Evolutionary conservation across 1,140 invertebrate genomes (phyloP).

Genomic region (Danaus melanippus): DNA sequence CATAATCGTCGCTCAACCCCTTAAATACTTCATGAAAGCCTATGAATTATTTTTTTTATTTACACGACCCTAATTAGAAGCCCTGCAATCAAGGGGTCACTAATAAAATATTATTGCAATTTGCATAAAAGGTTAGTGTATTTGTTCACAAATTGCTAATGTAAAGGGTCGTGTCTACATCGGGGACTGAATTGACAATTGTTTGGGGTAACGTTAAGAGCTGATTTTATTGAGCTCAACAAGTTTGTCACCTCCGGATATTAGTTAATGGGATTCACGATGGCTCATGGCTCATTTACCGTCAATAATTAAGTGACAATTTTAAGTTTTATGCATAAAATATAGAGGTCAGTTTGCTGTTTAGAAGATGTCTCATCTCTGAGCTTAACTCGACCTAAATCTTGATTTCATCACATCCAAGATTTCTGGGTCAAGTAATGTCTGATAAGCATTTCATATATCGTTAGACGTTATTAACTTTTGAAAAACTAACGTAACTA

Average conservation of each 20-base stretch:
- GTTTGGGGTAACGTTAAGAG: constrained; percentile 55
- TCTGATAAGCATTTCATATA: background rate
- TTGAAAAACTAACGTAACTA: too few relatives aligned
- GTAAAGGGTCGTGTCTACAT: constrained; percentile 30
- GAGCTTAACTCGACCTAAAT: constrained; percentile 20
- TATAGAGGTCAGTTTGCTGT: too few relatives aligned
- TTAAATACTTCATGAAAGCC: constrained; percentile 20
- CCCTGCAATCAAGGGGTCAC: constrained; percentile 10
- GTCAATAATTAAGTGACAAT: background rate
- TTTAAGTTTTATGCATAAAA: constrained; percentile 1
- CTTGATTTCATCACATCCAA: constrained; percentile 7
- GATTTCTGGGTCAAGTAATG: constrained; percentile 18
- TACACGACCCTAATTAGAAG: constrained; percentile 16
- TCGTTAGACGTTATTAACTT: too few relatives aligned
- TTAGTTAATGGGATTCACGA: constrained; percentile 32
- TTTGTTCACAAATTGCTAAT: constrained; percentile 41
- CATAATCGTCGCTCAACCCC: constrained; percentile 21
- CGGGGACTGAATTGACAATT: constrained; percentile 52
- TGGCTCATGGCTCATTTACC: constrained; percentile 19
- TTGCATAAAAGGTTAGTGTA: constrained; percentile 27
- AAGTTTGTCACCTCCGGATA: constrained; percentile 51
- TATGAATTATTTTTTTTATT: constrained; percentile 14
- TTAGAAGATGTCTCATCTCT: background rate
- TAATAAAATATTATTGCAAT: constrained; percentile 20
- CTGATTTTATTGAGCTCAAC: constrained; percentile 60